A percentile compares a stretch with the other conserved stretches of the same genome.
Evolutionary conservation across 2,797 vertebrate genomes (phyloP).

Genomic region (Epinephelus coioides): DNA sequence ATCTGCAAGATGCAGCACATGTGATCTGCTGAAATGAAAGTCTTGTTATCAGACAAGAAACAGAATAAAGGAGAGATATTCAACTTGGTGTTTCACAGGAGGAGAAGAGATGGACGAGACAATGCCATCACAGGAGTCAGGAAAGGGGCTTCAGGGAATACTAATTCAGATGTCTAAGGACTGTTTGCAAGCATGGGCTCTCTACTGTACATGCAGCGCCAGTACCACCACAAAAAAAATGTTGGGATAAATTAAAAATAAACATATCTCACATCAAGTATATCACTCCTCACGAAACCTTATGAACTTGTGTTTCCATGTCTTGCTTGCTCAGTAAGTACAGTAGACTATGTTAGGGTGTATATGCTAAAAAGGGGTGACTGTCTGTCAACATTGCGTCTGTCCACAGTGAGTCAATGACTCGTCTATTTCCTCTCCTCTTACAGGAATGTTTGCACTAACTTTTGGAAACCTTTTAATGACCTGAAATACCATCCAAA

Average conservation of each 20-base stretch:
- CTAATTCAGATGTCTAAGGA: background rate
- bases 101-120: constrained; percentile 37
- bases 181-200: too few relatives aligned
- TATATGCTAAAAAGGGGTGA: background rate
- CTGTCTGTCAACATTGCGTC: background rate
- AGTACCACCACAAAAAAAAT: constrained; percentile 4
- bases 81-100: constrained; percentile 36
- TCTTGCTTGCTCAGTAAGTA: background rate
- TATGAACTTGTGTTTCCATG: background rate
- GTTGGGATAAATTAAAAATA: background rate
- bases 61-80: constrained; percentile 46
- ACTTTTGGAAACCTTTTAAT: constrained; percentile 58
- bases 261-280: background rate
- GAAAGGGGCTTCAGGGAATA: constrained; percentile 8
- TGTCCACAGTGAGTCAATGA: background rate
- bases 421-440: constrained; percentile 24
- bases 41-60: constrained; percentile 49
- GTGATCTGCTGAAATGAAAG: constrained; percentile 41
- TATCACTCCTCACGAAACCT: background rate
- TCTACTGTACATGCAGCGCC: background rate
- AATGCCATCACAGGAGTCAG: constrained; percentile 12
- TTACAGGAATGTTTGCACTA: constrained; percentile 52
- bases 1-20: constrained; percentile 65
- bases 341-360: background rate
- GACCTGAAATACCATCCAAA: constrained; percentile 29